Percentiles rank a stretch among this genome's conserved stretches.
These are phyloP conservation scores for Microtus oregoni DNA, from an alignment of 2,113 vertebrate genomes.

Conservation along the genomic window DNA sequence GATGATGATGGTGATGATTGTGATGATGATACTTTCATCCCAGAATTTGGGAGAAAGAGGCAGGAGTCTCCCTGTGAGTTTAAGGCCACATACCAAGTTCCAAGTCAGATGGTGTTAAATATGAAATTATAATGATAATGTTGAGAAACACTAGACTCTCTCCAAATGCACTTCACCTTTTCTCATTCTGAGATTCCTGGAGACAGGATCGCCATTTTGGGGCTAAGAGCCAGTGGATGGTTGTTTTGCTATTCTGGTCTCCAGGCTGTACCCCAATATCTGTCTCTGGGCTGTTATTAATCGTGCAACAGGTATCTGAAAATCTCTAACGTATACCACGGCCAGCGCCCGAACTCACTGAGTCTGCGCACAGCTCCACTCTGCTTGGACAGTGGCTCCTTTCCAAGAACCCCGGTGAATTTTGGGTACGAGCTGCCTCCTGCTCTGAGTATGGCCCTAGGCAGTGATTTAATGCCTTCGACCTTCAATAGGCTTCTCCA, in stretches of 20 bases:
- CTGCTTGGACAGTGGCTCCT: background rate
- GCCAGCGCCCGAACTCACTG: background rate
- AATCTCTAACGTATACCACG: background rate
- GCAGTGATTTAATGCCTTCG: slow-evolving; percentile 8
- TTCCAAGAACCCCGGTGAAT: background rate
- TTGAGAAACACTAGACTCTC: background rate
- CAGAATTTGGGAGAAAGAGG: background rate
- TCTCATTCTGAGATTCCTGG: background rate
- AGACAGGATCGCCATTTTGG: too few species aligned
- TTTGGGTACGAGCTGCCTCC: background rate
- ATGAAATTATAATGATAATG: background rate
- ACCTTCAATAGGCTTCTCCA: slow-evolving; percentile 32
- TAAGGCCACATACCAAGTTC: background rate
- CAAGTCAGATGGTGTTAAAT: background rate
- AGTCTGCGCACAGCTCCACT: fast-evolving
- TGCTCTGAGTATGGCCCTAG: background rate
- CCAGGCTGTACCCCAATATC: too few species aligned
- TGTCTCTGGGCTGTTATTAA: too few species aligned
- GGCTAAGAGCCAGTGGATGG: too few species aligned
- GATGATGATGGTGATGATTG: too few species aligned
- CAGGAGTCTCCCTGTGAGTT: background rate
- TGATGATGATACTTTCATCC: background rate
- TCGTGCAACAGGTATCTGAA: background rate
- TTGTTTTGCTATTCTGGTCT: too few species aligned
- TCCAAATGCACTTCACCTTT: background rate